Conservation (phyloP, 2,113 vertebrate genomes). For the Dasyornis broadbenti region DNA sequence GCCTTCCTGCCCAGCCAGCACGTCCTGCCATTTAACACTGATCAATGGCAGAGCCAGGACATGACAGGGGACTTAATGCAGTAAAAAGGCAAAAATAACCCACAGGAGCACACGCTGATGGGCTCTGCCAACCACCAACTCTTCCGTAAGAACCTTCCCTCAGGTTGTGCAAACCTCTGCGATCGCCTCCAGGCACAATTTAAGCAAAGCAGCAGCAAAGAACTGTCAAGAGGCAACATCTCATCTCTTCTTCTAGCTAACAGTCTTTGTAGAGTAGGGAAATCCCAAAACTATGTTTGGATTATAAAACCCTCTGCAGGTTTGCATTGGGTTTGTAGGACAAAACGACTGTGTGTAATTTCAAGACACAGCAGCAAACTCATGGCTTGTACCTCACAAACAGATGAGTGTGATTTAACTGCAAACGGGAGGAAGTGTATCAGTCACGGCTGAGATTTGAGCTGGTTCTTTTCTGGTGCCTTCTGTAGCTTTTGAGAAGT, state of each 20-base stretch:
- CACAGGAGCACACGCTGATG: background rate
- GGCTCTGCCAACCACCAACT: background rate
- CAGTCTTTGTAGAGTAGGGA: background rate
- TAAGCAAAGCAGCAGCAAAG: background rate
- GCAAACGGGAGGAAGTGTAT: background rate
- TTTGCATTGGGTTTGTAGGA: background rate
- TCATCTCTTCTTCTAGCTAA: background rate
- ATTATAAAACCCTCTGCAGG: background rate
- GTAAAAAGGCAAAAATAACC: slow-evolving; percentile 18
- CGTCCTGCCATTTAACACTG: background rate
- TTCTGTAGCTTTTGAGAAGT: background rate
- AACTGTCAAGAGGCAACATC: background rate
- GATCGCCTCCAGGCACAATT: background rate
- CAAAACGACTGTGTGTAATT: background rate
- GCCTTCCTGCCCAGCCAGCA: background rate
- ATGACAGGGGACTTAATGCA: background rate
- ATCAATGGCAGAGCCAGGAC: background rate
- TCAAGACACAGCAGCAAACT: background rate
- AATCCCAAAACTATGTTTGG: background rate
- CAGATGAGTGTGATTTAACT: background rate
- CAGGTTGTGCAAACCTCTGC: background rate
- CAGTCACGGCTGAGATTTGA: background rate
- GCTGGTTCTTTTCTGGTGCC: background rate
- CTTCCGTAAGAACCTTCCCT: background rate
- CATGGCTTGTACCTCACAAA: background rate